These are phyloP conservation scores for Melanerpes formicivorus DNA, from an alignment of 2,113 vertebrate species.

Conservation along the genomic window DNA sequence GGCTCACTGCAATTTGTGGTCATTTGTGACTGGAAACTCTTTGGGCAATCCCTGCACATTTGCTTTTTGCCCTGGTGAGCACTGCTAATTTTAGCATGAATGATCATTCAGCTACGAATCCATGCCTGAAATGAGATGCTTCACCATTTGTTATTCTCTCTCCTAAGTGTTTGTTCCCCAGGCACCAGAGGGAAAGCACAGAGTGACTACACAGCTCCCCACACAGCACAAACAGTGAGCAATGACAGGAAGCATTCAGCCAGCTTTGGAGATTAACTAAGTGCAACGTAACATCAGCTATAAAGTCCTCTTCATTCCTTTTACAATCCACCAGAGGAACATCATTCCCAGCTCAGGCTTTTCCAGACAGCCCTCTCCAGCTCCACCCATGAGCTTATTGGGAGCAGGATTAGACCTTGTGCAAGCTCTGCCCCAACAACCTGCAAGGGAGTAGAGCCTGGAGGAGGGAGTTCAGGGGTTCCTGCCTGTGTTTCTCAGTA, in stretches of 20 bases:
- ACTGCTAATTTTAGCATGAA: conserved; percentile 12
- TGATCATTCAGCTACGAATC: conserved; percentile 16
- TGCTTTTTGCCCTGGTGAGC: background rate
- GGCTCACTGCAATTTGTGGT: background rate
- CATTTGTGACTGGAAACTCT: background rate
- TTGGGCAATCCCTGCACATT: background rate
- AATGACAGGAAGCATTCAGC: background rate
- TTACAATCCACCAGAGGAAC: background rate
- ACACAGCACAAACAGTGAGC: background rate
- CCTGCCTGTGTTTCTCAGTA: background rate
- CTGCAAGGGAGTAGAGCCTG: background rate
- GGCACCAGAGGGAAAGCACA: background rate
- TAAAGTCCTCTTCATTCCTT: background rate
- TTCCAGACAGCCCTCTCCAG: background rate
- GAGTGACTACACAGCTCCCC: background rate
- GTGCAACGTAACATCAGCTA: background rate
- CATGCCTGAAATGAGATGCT: conserved; percentile 23
- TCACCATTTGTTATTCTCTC: conserved; percentile 13
- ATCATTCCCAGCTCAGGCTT: background rate
- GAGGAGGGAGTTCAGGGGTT: background rate
- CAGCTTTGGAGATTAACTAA: background rate
- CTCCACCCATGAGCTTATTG: background rate
- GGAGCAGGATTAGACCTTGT: background rate
- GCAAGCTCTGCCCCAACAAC: accelerated
- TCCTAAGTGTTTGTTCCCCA: background rate